phyloP scores from a whole-genome alignment of 2,113 vertebrate species.

The Tychaedon coryphoeus region DNA sequence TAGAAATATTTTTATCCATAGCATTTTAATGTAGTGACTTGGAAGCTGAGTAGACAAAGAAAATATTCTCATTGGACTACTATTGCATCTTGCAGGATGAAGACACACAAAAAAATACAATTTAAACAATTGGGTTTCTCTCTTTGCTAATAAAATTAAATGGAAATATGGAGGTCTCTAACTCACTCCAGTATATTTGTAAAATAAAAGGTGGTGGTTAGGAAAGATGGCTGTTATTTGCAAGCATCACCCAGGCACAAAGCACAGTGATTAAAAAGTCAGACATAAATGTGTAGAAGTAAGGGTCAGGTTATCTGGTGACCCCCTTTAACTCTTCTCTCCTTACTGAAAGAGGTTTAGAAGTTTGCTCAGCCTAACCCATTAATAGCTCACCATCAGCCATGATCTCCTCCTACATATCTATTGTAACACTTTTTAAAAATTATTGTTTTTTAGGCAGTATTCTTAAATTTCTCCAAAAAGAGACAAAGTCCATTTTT shows the following conservation, averaged over 20 bases:
- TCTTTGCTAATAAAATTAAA: neutral
- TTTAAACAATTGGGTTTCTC: neutral
- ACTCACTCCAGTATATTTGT: neutral
- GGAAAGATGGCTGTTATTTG: neutral
- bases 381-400: neutral
- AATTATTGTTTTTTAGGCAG: neutral
- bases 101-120: neutral
- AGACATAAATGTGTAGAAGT: neutral
- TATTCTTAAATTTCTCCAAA: neutral
- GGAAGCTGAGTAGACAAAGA: neutral
- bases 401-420: neutral
- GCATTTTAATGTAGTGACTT: neutral
- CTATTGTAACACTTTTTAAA: neutral
- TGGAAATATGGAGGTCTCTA: neutral
- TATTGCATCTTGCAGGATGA: neutral
- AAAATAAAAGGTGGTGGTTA: neutral
- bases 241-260: neutral
- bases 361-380: neutral
- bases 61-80: neutral
- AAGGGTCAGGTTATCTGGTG: neutral
- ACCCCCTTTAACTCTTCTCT: accelerated
- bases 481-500: neutral
- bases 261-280: neutral
- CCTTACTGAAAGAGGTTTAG: neutral
- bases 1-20: neutral